Conservation (phyloP, 2,888 invertebrate species). For the Myathropa florea region DNA sequence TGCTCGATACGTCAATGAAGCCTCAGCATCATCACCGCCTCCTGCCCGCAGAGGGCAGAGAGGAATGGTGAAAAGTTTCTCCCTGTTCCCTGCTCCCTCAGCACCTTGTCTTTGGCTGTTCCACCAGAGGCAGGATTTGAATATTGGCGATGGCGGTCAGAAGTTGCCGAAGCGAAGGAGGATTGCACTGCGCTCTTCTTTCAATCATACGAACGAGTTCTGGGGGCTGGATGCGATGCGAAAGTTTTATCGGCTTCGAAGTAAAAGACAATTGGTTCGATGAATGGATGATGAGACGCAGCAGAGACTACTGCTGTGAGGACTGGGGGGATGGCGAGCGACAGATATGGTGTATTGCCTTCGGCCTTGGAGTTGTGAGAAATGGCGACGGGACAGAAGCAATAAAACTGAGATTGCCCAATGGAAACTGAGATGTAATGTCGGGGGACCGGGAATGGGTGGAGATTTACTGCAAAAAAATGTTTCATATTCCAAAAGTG, state of each 20-base stretch:
- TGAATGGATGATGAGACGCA: conserved; percentile 34
- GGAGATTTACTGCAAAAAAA: not conserved
- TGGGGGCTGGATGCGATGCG: conserved; percentile 43
- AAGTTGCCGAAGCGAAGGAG: conserved; percentile 21
- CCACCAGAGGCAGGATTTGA: conserved; percentile 19
- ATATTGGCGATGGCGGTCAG: conserved; percentile 32
- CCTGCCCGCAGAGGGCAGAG: conserved; percentile 1
- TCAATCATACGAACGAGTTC: conserved; percentile 28
- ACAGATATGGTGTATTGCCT: conserved; percentile 43
- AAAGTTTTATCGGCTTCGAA: conserved; percentile 61
- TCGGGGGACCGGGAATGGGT: not conserved
- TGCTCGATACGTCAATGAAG: conserved; percentile 65
- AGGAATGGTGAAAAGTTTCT: conserved; percentile 22
- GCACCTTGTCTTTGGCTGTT: not conserved
- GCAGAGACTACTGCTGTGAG: not conserved
- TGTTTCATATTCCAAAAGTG: not conserved
- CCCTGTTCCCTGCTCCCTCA: conserved; percentile 22
- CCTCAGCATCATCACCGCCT: not conserved
- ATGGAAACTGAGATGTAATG: conserved; percentile 10
- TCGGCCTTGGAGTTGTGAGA: conserved; percentile 30
- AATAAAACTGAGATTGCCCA: conserved; percentile 38
- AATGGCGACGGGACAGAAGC: conserved; percentile 26
- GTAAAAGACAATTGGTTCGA: conserved; percentile 62
- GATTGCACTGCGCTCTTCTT: conserved; percentile 21
- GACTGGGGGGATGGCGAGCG: conserved; percentile 18